Conservation (phyloP, 2,888 invertebrate genomes). For the Clusia tigrina region DNA sequence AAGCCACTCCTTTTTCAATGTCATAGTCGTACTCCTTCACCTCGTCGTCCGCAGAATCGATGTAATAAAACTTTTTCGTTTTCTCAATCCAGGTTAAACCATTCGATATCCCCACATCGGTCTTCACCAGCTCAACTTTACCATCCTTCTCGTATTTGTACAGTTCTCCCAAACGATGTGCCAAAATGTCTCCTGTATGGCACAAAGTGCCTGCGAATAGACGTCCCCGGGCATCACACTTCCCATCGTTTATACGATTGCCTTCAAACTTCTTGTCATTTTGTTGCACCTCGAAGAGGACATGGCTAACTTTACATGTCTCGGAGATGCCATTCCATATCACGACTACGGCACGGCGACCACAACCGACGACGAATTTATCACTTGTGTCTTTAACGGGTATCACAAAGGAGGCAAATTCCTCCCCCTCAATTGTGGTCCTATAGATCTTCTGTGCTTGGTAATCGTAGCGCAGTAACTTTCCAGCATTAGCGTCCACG, state of each 20-base stretch:
- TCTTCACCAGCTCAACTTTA: slow-evolving; percentile 47
- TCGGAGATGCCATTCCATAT: slow-evolving; percentile 71
- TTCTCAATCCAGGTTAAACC: slow-evolving; percentile 79
- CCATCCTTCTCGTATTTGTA: slow-evolving; percentile 55
- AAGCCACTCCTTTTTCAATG: slow-evolving; percentile 70
- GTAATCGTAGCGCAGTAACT: slow-evolving; percentile 59
- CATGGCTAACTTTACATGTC: slow-evolving; percentile 65
- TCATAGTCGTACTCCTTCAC: slow-evolving; percentile 79
- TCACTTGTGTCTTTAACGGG: slow-evolving; percentile 70
- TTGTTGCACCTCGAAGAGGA: slow-evolving; percentile 69
- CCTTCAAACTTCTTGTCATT: slow-evolving; percentile 66
- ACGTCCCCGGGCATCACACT: slow-evolving; percentile 77
- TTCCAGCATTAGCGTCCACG: slow-evolving; percentile 69
- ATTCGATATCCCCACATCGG: slow-evolving; percentile 73
- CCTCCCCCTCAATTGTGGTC: slow-evolving; percentile 67
- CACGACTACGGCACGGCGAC: slow-evolving; percentile 69
- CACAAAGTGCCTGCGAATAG: slow-evolving; percentile 74
- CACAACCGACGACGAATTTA: slow-evolving; percentile 72
- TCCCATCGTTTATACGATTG: slow-evolving; percentile 81
- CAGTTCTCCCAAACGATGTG: slow-evolving; percentile 57
- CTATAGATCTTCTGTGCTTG: slow-evolving; percentile 66
- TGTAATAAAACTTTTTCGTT: slow-evolving; percentile 75
- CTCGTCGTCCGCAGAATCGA: slow-evolving; percentile 74
- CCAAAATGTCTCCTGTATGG: slow-evolving; percentile 55
- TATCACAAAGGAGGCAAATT: slow-evolving; percentile 68